Base-by-base conservation (phyloP, 2,113 vertebrate genomes). In the Aspiorhynchus laticeps region DNA sequence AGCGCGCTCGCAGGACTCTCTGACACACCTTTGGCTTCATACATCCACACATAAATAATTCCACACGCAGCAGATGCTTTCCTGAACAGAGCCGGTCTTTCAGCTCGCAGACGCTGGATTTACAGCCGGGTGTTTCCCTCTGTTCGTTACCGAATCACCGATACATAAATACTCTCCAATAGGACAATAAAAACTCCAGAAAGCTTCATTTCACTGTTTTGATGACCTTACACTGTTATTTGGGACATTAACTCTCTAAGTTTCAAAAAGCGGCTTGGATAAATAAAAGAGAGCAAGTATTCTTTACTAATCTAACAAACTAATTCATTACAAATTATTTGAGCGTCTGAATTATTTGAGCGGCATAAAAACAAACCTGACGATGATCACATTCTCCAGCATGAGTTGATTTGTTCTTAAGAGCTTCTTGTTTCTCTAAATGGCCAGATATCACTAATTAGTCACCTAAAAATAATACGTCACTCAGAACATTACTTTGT, bases 31-130 rank as follows among this genome's bases (percentile, higher is more conserved):
- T 87, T 92, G 90, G 91, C 91, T 92, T 91, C 75, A 63, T 87
- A 65, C 77, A 74, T 91, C 89, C 73, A 85, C 92, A 88, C 92
- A 95, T 95, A 95, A 96, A 96, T 94, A 93, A 94, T 92, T 93
- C 81, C 84, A 90, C 88, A 91, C 91, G 90, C 91, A 92, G 88
- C 88, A 84, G 92, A 93, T 91, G 92, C 91, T 91, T 94, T 93
- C 91, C 90, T 86, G 89, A 93, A 91, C 92, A 87, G 90, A 90
- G 91, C 67, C 90, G 90, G 92, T 89, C 93, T 92, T 90, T 89
- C 84, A 88, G 91, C 93, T 92, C 88, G 91, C 89, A 87, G 90
- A 89, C 89, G 87, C 89, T 87, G 91, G 93, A 93, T 94, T 94
- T 94, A 94, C 63, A 89, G 91, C 80, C 89, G 94, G 95, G 94